Conservation (phyloP, 2,888 invertebrate genomes). For the Caenorhabditis imperialis region DNA sequence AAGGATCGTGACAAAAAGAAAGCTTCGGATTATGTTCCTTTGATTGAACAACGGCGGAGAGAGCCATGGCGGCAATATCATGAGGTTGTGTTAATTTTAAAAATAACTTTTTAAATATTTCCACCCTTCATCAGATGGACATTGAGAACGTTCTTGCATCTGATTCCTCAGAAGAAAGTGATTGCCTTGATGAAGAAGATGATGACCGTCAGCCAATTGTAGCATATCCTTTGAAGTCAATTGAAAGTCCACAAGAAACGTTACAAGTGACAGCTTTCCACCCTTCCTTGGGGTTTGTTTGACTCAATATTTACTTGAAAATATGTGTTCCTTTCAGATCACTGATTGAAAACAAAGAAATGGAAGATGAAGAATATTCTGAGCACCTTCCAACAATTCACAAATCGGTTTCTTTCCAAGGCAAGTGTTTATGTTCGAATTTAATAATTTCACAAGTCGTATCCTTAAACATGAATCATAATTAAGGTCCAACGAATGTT, state of each 20-base stretch:
- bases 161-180: constrained; percentile 59
- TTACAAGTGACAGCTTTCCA: constrained; percentile 60
- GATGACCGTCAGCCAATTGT: constrained; percentile 32
- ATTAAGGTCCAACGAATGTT: constrained; percentile 33
- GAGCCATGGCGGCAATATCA: constrained; percentile 75
- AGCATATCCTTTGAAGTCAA: constrained; percentile 13
- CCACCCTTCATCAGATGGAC: no score
- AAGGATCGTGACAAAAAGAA: constrained; percentile 56
- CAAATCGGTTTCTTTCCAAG: constrained; percentile 52
- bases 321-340: constrained; percentile 14
- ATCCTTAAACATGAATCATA: not conserved
- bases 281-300: constrained; percentile 58
- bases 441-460: not conserved
- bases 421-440: constrained; percentile 1
- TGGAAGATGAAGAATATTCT: constrained; percentile 52
- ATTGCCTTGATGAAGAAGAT: constrained; percentile 57
- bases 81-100: constrained; percentile 52
- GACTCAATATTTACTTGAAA: not conserved
- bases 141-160: constrained; percentile 45
- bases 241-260: constrained; percentile 51
- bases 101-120: constrained; percentile 1
- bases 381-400: constrained; percentile 33
- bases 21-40: constrained; percentile 66
- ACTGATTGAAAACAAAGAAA: constrained; percentile 52
- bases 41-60: constrained; percentile 70